Evolutionary conservation across 2,113 vertebrate species (phyloP).

Genomic region (Chiloscyllium plagiosum): DNA sequence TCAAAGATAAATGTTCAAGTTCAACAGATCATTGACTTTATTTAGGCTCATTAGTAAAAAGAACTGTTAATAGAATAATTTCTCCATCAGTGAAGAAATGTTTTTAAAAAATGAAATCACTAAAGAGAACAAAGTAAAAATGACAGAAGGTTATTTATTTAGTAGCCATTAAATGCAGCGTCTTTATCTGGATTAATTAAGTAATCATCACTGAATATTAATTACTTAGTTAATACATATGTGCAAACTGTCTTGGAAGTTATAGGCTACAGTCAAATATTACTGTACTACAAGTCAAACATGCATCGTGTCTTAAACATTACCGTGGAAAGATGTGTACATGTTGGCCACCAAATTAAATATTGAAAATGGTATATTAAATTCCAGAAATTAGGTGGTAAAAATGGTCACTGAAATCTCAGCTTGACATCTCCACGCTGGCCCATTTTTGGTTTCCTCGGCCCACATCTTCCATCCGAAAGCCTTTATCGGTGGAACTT

Average conservation of each 20-base stretch:
- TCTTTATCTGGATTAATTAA: not conserved
- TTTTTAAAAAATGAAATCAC: not conserved
- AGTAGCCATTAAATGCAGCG: not conserved
- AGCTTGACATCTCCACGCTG: not conserved
- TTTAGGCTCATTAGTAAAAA: not conserved
- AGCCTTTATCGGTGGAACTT: slow-evolving; percentile 43
- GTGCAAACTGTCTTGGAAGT: not conserved
- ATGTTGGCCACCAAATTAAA: not conserved
- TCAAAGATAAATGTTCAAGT: not conserved
- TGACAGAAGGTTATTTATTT: not conserved
- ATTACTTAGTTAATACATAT: not conserved
- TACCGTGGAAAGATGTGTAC: not conserved
- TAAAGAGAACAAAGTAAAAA: not conserved
- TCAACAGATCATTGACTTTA: not conserved
- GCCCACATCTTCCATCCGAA: not conserved
- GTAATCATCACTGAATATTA: not conserved
- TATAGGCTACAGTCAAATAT: not conserved
- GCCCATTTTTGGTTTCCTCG: not conserved
- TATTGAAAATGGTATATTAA: not conserved
- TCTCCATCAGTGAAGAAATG: not conserved
- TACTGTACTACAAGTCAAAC: not conserved
- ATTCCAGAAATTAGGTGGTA: not conserved
- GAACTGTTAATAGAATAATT: not conserved
- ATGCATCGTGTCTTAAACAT: not conserved
- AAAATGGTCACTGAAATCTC: not conserved